Percentiles rank a stretch among this genome's conserved stretches.
Evolutionary conservation across 2,113 vertebrate genomes (phyloP).

Genomic region (Nanorana parkeri): DNA sequence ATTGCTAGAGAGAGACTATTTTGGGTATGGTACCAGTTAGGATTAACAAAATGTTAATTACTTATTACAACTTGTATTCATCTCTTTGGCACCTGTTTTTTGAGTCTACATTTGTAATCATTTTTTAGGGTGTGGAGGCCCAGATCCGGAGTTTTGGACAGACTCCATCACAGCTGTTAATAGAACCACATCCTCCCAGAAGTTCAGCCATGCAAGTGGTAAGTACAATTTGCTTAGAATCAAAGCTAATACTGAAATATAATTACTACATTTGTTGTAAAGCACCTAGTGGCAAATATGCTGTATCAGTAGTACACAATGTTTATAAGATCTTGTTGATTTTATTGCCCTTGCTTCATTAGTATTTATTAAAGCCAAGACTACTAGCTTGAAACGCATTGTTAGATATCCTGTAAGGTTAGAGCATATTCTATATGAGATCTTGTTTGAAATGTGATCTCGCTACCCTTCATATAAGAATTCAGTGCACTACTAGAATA

Average conservation of each 20-base stretch:
- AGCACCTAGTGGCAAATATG: no score
- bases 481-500: no score
- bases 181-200: conserved; percentile 94
- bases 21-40: conserved; percentile 84
- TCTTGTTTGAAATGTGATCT: no score
- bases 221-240: conserved; percentile 68
- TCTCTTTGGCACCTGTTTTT: conserved; percentile 81
- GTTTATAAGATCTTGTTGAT: no score
- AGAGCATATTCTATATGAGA: no score
- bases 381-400: no score
- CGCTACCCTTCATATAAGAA: no score
- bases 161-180: conserved; percentile 94
- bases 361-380: no score
- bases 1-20: conserved; percentile 67
- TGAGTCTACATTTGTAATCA: conserved; percentile 68
- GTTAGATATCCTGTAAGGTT: no score
- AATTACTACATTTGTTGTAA: no score
- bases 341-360: no score
- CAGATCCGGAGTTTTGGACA: conserved; percentile 98
- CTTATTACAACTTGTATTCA: conserved; percentile 80
- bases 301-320: no score
- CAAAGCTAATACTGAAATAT: background rate
- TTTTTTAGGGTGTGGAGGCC: conserved; percentile 92
- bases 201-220: conserved; percentile 99
- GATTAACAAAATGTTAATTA: conserved; percentile 76